These are phyloP conservation scores for Danio tinwini DNA, from an alignment of 2,797 vertebrate genomes.

Conservation along the genomic window DNA sequence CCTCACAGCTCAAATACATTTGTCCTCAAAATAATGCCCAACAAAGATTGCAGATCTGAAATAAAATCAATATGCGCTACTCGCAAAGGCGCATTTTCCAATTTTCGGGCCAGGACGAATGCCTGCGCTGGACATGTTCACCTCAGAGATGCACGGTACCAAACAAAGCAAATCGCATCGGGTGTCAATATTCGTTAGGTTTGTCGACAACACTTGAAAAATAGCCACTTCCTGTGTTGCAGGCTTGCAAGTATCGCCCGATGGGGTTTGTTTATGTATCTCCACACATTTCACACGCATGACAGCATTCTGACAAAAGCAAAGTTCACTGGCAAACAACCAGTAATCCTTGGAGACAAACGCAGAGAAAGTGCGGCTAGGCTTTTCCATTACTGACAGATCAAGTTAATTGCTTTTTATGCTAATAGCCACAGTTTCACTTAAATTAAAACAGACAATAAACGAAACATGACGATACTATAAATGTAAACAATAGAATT, in stretches of 20 bases:
- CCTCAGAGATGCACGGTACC: conserved; percentile 27
- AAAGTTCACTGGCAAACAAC: conserved; percentile 36
- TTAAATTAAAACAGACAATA: conserved; percentile 40
- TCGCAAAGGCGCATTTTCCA: conserved; percentile 22
- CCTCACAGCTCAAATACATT: conserved; percentile 1
- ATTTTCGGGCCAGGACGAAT: conserved; percentile 8
- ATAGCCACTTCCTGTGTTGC: conserved; percentile 25
- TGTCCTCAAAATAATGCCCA: conserved; percentile 24
- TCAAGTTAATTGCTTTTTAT: conserved; percentile 42
- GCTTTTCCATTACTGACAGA: conserved; percentile 42
- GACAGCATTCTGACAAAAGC: conserved; percentile 34
- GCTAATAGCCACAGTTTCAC: conserved; percentile 36
- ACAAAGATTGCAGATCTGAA: conserved; percentile 27
- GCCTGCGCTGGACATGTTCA: conserved; percentile 3
- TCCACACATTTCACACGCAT: background rate
- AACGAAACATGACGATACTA: conserved; percentile 16
- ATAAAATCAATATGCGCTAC: conserved; percentile 36
- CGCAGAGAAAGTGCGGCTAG: conserved; percentile 17
- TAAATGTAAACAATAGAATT: conserved; percentile 47
- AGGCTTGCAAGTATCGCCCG: background rate
- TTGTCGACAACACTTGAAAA: conserved; percentile 25
- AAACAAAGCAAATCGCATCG: conserved; percentile 26
- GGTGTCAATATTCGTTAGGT: conserved; percentile 12
- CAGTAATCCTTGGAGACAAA: conserved; percentile 36
- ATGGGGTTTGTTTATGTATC: conserved; percentile 16